These are phyloP conservation scores for Paragorgia papillata DNA, from an alignment of 92 coral and sea anemone genomes.

Conservation along the genomic window DNA sequence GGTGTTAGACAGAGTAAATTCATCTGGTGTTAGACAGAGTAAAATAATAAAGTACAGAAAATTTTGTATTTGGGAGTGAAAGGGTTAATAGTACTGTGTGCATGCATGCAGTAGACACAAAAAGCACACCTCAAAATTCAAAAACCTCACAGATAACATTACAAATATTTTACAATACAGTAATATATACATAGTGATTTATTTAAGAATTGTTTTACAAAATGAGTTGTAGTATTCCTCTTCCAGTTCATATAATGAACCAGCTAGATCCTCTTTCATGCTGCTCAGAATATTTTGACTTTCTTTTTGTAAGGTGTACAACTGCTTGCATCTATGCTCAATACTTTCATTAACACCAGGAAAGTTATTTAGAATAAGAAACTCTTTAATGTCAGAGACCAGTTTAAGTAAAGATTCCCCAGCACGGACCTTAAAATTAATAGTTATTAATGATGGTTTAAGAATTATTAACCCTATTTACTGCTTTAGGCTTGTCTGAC, in stretches of 20 bases:
- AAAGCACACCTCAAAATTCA: too few species aligned
- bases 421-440: conserved; percentile 84
- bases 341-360: conserved; percentile 93
- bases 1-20: too few species aligned
- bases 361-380: conserved; percentile 88
- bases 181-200: too few species aligned
- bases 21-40: too few species aligned
- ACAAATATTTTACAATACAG: too few species aligned
- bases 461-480: not conserved
- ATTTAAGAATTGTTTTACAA: conserved; percentile 32
- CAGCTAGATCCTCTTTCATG: conserved; percentile 80
- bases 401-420: conserved; percentile 93
- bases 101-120: too few species aligned
- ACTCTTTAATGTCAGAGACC: conserved; percentile 98
- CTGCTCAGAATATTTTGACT: conserved; percentile 65
- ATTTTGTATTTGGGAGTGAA: too few species aligned
- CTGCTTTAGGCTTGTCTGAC: too few species aligned
- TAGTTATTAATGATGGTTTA: not conserved
- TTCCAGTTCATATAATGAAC: conserved; percentile 74
- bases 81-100: too few species aligned
- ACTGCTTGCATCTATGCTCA: conserved; percentile 66
- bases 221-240: conserved; percentile 65
- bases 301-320: conserved; percentile 66
- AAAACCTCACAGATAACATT: too few species aligned
- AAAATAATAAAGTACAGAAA: too few species aligned